phyloP scores from a whole-genome alignment of 2,797 vertebrate species.

The Steatocranus sp. region DNA sequence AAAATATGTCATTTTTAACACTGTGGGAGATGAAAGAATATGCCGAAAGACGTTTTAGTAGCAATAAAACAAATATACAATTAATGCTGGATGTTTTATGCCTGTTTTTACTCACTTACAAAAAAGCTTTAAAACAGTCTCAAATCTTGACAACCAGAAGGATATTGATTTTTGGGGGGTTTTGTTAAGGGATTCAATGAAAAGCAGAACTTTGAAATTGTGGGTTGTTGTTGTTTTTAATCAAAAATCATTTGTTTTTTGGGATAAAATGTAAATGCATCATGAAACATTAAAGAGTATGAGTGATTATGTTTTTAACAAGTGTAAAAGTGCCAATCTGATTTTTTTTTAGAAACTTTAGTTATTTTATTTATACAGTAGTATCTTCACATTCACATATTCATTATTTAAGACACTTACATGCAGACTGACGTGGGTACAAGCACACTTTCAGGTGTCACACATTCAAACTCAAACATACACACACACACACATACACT shows the following conservation, averaged over 20 bases:
- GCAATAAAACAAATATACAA: neutral
- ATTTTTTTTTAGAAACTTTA: constrained; percentile 34
- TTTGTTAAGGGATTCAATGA: constrained; percentile 1
- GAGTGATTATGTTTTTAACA: neutral
- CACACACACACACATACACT: neutral
- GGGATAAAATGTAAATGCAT: neutral
- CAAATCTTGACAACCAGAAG: neutral
- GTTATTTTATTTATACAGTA: constrained; percentile 52
- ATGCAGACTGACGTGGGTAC: constrained; percentile 35
- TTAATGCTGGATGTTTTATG: neutral
- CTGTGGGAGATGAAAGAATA: neutral
- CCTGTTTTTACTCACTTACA: neutral
- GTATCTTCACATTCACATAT: constrained; percentile 39
- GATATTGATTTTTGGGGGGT: rapidly evolving
- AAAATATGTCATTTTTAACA: neutral
- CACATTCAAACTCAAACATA: neutral
- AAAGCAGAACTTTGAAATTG: neutral
- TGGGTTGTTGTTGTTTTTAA: neutral
- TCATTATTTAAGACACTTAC: constrained; percentile 37
- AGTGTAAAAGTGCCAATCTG: neutral
- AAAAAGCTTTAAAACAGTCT: neutral
- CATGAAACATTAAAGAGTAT: neutral
- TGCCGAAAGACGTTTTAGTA: neutral
- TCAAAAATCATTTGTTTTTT: neutral
- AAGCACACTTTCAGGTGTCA: neutral